Conservation (phyloP, 2,113 vertebrate species). For the Hippolais icterina region DNA sequence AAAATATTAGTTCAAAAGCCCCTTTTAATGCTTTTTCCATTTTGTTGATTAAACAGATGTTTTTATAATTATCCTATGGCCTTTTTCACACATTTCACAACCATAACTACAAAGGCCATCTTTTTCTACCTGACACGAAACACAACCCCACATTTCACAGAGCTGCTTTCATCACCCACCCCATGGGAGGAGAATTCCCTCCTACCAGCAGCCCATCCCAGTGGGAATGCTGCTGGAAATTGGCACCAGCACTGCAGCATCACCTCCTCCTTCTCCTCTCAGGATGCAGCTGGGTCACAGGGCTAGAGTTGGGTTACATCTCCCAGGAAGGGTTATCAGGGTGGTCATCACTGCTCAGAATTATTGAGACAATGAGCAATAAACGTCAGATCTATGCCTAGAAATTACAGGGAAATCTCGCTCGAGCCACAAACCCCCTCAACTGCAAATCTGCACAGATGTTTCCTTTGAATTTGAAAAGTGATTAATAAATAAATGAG, state of each 20-base stretch:
- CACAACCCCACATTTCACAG: too few species aligned
- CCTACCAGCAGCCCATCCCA: rapidly evolving
- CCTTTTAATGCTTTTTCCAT: too few species aligned
- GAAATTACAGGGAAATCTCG: slow-evolving; percentile 12
- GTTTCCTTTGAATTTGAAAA: slow-evolving; percentile 53
- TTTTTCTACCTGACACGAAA: too few species aligned
- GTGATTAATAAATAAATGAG: slow-evolving; percentile 63
- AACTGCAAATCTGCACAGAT: slow-evolving; percentile 53
- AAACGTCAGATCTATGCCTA: not conserved
- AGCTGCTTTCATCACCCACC: too few species aligned
- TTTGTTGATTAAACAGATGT: too few species aligned
- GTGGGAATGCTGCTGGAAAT: not conserved
- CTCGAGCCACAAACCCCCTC: slow-evolving; percentile 14
- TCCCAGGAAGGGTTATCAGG: not conserved
- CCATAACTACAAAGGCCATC: too few species aligned
- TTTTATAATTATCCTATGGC: too few species aligned
- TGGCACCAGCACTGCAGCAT: not conserved
- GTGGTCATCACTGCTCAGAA: not conserved
- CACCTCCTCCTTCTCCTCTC: not conserved
- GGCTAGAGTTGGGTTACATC: not conserved
- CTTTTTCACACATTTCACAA: too few species aligned
- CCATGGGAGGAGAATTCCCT: not conserved
- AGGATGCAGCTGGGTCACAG: not conserved
- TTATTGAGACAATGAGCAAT: slow-evolving; percentile 8
- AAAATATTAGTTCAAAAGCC: too few species aligned